Evolutionary conservation across 2,888 invertebrate genomes (phyloP).

Genomic region (Aromia moschata): DNA sequence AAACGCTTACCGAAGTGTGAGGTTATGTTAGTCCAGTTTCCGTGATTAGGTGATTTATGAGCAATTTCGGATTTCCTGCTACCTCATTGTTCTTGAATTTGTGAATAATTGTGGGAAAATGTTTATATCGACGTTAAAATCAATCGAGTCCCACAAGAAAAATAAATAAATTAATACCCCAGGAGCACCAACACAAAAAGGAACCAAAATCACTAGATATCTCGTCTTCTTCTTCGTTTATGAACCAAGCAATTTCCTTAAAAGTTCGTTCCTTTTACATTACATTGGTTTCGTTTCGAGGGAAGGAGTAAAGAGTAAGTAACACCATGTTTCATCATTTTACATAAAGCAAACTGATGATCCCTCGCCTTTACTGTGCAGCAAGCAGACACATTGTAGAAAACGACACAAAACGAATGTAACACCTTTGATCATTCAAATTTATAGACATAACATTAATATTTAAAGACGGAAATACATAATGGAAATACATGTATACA

Average conservation of each 20-base stretch:
- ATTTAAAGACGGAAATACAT: too few relatives aligned
- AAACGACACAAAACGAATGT: too few relatives aligned
- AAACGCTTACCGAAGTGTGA: conserved; percentile 11
- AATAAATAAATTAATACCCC: neutral
- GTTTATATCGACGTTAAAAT: conserved; percentile 1
- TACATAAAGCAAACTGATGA: too few relatives aligned
- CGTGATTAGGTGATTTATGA: neutral
- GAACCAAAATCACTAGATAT: neutral
- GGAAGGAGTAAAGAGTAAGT: too few relatives aligned
- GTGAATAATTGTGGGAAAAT: neutral
- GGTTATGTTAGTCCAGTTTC: conserved; percentile 11
- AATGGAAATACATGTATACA: too few relatives aligned
- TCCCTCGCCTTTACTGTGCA: too few relatives aligned
- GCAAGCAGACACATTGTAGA: too few relatives aligned
- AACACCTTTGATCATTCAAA: too few relatives aligned
- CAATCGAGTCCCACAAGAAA: neutral
- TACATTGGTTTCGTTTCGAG: too few relatives aligned
- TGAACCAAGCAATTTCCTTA: neutral
- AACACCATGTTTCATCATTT: too few relatives aligned
- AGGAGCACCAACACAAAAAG: neutral
- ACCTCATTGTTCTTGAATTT: conserved; percentile 1
- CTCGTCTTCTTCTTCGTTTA: neutral
- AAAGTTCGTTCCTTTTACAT: too few relatives aligned
- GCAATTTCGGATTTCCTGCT: neutral
- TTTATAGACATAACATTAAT: too few relatives aligned